A percentile compares a stretch with the other conserved stretches of the same genome.
phyloP scores from a whole-genome alignment of 2,888 invertebrate species.

The Ferdinandea cuprea region DNA sequence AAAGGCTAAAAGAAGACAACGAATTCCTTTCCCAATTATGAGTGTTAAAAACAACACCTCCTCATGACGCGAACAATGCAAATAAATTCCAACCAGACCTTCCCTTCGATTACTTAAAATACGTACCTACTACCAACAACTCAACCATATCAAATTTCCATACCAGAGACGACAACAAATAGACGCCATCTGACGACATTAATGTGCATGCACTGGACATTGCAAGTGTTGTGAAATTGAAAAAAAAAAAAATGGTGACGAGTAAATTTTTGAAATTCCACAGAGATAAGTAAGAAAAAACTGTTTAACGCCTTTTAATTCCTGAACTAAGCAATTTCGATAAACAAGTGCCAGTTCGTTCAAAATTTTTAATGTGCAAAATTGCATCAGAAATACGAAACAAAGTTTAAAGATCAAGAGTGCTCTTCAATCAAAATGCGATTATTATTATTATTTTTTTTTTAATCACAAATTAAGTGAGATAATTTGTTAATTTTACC shows the following conservation, averaged over 20 bases:
- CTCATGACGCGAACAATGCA: no score
- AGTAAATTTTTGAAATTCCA: conserved; percentile 3
- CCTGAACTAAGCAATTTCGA: no score
- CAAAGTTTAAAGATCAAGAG: conserved; percentile 7
- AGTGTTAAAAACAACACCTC: no score
- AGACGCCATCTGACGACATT: conserved; percentile 38
- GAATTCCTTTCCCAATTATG: no score
- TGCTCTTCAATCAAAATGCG: conserved; percentile 35
- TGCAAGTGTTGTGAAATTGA: conserved; percentile 35
- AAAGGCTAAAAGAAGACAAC: no score
- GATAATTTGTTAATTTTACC: conserved; percentile 5
- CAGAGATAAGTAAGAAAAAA: not conserved
- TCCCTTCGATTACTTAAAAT: conserved; percentile 14
- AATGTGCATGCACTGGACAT: conserved; percentile 45
- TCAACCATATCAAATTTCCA: no score
- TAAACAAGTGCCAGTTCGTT: no score
- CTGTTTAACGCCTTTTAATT: conserved; percentile 16
- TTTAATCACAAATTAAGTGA: no score
- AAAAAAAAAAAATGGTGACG: not conserved
- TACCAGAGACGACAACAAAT: not conserved
- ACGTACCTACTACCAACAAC: no score
- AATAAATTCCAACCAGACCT: not conserved
- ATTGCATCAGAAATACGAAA: conserved; percentile 5
- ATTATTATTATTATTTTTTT: conserved; percentile 18
- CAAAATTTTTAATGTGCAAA: not conserved